Percentiles rank a stretch among this genome's conserved stretches.
Evolutionary conservation across 1,140 invertebrate genomes (phyloP).

Genomic region (Cotesia chilonis): DNA sequence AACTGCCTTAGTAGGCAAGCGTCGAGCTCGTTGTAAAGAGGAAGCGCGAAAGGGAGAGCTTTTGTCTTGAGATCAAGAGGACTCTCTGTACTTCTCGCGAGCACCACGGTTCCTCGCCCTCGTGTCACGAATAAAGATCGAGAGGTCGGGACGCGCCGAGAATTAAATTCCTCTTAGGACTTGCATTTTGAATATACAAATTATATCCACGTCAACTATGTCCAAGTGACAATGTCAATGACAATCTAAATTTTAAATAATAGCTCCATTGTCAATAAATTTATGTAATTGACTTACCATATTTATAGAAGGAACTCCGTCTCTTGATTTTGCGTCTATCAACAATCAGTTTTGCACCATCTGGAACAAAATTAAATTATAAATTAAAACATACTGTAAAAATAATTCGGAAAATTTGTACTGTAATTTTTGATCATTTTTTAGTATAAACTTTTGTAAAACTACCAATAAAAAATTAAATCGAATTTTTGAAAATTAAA

Average conservation of each 20-base stretch:
- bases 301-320: conserved; percentile 17
- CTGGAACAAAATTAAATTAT: conserved; percentile 23
- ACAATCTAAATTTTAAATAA: too few species aligned
- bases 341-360: conserved; percentile 13
- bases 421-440: too few species aligned
- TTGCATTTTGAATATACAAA: too few species aligned
- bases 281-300: conserved; percentile 27
- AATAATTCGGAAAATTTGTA: too few species aligned
- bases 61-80: conserved; percentile 45
- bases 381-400: background rate
- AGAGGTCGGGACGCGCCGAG: too few species aligned
- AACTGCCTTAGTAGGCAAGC: conserved; percentile 35
- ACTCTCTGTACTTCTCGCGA: conserved; percentile 36
- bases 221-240: too few species aligned
- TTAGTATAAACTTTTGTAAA: too few species aligned
- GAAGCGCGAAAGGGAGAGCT: conserved; percentile 40
- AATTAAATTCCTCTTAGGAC: too few species aligned
- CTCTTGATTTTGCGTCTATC: conserved; percentile 10
- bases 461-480: too few species aligned
- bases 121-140: too few species aligned
- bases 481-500: too few species aligned
- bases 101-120: conserved; percentile 37
- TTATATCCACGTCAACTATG: too few species aligned
- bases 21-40: conserved; percentile 21
- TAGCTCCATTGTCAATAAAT: background rate